Evolutionary conservation across 2,797 vertebrate genomes (phyloP).

Genomic region (Sebastes glaucus): DNA sequence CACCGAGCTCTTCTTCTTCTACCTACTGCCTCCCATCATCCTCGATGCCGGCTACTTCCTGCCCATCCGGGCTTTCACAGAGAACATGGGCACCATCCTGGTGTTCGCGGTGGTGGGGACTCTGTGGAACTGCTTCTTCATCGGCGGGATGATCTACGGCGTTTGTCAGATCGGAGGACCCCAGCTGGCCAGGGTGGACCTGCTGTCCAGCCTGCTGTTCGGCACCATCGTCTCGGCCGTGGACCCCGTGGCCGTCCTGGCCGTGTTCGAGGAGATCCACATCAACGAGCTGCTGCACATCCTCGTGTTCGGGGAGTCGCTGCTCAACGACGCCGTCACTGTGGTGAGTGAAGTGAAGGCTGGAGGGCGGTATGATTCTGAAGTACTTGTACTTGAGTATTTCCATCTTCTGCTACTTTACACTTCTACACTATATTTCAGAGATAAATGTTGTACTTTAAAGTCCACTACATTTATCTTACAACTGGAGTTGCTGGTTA

Average conservation of each 20-base stretch:
- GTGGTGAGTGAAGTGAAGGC: slow-evolving; percentile 83
- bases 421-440: not conserved
- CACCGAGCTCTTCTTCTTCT: slow-evolving; percentile 92
- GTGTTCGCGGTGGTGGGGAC: slow-evolving; percentile 95
- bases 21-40: slow-evolving; percentile 96
- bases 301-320: slow-evolving; percentile 95
- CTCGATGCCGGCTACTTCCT: slow-evolving; percentile 97
- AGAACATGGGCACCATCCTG: slow-evolving; percentile 97
- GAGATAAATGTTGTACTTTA: not conserved
- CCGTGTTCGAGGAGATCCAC: slow-evolving; percentile 97
- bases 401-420: not conserved
- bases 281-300: slow-evolving; percentile 97
- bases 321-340: slow-evolving; percentile 97
- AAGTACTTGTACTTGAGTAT: not conserved
- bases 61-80: slow-evolving; percentile 90
- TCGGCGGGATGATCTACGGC: slow-evolving; percentile 88
- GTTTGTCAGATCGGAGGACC: slow-evolving; percentile 86
- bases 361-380: not conserved
- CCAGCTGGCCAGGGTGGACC: slow-evolving; percentile 79
- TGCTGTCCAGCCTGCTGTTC: slow-evolving; percentile 93
- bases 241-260: slow-evolving; percentile 95
- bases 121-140: slow-evolving; percentile 93
- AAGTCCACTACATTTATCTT: not conserved
- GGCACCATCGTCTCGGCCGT: slow-evolving; percentile 95
- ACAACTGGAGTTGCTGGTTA: no score